Evolutionary conservation across 2,888 invertebrate species (phyloP), one percentile per base, ranked within the genome.

Genomic region (Corythucha ciliata): DNA sequence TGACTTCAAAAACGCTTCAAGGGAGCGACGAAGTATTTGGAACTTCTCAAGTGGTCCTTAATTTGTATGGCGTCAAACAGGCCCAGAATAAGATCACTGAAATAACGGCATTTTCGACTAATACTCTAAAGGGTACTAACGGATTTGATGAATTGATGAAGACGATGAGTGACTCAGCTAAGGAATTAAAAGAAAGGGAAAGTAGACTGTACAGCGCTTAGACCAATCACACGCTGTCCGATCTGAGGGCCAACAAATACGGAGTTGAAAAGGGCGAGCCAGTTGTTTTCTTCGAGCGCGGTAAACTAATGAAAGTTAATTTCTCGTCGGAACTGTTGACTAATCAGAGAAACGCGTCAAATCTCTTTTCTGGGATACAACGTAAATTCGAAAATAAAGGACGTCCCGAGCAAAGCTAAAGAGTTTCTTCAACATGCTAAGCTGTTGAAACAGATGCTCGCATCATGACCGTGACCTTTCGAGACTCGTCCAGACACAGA

Each of bases 271-370:
- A 37, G 14, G 32, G 22, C 14, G 80, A 82, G 58, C 80, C 87
- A 0, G 89, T 91, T 1, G 82, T 91, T 0, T 79, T 83, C 64
- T 81, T 91, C 63, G 82, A 83, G 29, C 73, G 78, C 27, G 74
- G 72, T 10, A 81, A 81, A 60, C 70, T 87, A 61, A 83, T 91
- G 86, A 79, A 80, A 55, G 96, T 98, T 1, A 92, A 89, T 63
- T 97, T 89, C 69, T 88, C 91, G 63, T 84, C 89, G 1, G 77
- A 86, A 41, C 69, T 96, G 45, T 83, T 89, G 10, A 80, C 72
- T 91, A 42, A 83, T 93, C 63, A 73, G 84, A 55, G 94, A 97
- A 70, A 90, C 93, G 7, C 77, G 92, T 2, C 86, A 91, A 61
- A 74, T 98, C 41, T 76, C 83, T 44, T 82, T 87, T 33, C 74